Evolutionary conservation across 2,888 invertebrate species (phyloP), one percentile per base, ranked within the genome.

Genomic region (Dasysyrphus albostriatus): DNA sequence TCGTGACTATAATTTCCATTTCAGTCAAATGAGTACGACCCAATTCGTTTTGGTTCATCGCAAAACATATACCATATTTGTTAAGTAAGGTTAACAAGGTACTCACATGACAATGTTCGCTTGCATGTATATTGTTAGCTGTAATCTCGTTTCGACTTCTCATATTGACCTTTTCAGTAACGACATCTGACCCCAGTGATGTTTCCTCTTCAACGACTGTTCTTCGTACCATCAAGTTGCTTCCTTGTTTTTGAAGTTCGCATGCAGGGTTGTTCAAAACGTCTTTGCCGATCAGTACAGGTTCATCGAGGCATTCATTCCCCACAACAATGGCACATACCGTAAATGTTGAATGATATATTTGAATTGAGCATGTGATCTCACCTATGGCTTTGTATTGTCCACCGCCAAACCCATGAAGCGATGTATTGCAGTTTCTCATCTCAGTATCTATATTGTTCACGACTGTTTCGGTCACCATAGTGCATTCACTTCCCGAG

Each of bases 401-500:
- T 32, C 32, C 32, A 32, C 32, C 32, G 32, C 32, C 32, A 32
- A 32, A 32, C 32, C 32, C 32, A 32, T 32, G 32, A 32, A 32
- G 32, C 5, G 32, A 47, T 16, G 47, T 47, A 16, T 47, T 47
- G 16, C n/a, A 47, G 8, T 5, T 8, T 8, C 7, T 47, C 3
- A 47, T 16, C 10, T 47, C 47, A 47, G 47, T 8, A 47, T 47
- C 16, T 47, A 47, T 16, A 16, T 47, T 47, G 16, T 16, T 42
- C 1, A n/a, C 61, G 24, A 61, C 61, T 3, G 59, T 59, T 29
- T 73, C 37, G 6, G 59, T 19, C 6, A 37, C n/a, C 1, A 61
- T 14, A 3, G 54, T 72, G 37, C 70, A 54, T 8, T 77, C 61
- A 29, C 63, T 72, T 14, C 70, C 70, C 4, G 78, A 63, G 12